Base-by-base conservation (phyloP, 2,888 invertebrate species). In the Drosophila phalerata region DNA sequence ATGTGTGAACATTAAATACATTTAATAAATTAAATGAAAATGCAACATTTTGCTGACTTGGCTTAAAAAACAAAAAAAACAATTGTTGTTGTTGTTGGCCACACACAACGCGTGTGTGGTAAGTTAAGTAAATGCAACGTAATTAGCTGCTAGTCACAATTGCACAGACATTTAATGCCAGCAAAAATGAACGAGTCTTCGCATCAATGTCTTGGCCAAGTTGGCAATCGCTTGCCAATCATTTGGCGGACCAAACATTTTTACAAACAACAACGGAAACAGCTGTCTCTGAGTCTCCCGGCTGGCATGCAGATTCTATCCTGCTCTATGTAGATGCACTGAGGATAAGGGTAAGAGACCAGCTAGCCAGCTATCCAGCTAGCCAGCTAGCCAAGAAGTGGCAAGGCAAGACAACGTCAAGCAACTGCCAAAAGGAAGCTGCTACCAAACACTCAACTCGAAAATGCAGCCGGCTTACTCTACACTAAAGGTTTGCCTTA, bases 211-310 rank as follows among this genome's bases (percentile, higher is more conserved):
- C 87, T 77, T 64, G 79, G 74, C 63, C 45, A 32, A 51, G 51
- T 62, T 58, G 69, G 81, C 80, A 80, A 85, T 73, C 81, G 83
- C 72, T 88, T 88, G 86, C 86, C 88, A 88, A 86, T 88, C 85
- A 82, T 83, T 79, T 63, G 72, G 17, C 15, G 70, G 70, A 71
- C 80, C 85, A 88, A 85, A 85, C 88, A 88, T 88, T 88, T 88
- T 85, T 82, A 77, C 86, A 89, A 22, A 22, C 22, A 22, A n/a
- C n/a, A 91, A 89, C 90, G 90, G 90, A 90, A 90, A 91, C 91
- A 90, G 89, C 91, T 90, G 90, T 90, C 90, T 77, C 75, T 56
- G 57, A 22, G 34, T 32, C 38, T 37, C 13, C 15, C 11, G n/a
- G 48, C 57, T 80, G 83, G 83, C 85, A 85, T 83, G 82, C 83